Conservation (phyloP, 2,113 vertebrate species). For the Aspidoscelis tigris region DNA sequence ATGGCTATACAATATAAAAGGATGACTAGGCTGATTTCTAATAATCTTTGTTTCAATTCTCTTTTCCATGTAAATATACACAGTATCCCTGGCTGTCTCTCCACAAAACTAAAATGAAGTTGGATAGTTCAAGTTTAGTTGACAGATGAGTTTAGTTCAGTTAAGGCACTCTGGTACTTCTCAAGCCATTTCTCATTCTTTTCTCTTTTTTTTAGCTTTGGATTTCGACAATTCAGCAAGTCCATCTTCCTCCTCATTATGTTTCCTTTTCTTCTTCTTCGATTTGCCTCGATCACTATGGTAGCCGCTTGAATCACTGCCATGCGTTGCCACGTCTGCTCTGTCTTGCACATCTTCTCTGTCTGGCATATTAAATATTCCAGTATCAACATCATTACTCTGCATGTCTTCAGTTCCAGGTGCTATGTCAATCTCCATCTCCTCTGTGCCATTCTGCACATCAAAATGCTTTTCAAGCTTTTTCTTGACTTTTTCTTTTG, state of each 20-base stretch:
- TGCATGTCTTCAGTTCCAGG: slow-evolving; percentile 26
- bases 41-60: background rate
- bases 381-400: slow-evolving; percentile 10
- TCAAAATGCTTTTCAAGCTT: slow-evolving; percentile 54
- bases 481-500: slow-evolving; percentile 74
- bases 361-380: slow-evolving; percentile 68
- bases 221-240: slow-evolving; percentile 51
- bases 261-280: slow-evolving; percentile 83
- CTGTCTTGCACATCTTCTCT: slow-evolving; percentile 67
- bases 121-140: slow-evolving; percentile 38
- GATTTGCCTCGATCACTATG: slow-evolving; percentile 79
- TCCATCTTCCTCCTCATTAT: slow-evolving; percentile 52
- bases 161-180: slow-evolving; percentile 41
- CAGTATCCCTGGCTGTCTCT: background rate
- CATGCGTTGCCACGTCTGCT: slow-evolving; percentile 65
- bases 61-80: background rate
- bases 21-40: background rate
- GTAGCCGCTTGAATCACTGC: slow-evolving; percentile 86
- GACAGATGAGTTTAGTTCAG: background rate
- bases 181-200: slow-evolving; percentile 38
- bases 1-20: background rate
- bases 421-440: background rate
- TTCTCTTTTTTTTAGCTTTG: slow-evolving; percentile 83
- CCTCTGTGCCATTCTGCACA: slow-evolving; percentile 17
- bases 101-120: slow-evolving; percentile 11